A percentile compares a stretch with the other conserved stretches of the same genome.
These are phyloP conservation scores for Melanotaenia duboulayi DNA, from an alignment of 2,113 vertebrate species.

Conservation along the genomic window DNA sequence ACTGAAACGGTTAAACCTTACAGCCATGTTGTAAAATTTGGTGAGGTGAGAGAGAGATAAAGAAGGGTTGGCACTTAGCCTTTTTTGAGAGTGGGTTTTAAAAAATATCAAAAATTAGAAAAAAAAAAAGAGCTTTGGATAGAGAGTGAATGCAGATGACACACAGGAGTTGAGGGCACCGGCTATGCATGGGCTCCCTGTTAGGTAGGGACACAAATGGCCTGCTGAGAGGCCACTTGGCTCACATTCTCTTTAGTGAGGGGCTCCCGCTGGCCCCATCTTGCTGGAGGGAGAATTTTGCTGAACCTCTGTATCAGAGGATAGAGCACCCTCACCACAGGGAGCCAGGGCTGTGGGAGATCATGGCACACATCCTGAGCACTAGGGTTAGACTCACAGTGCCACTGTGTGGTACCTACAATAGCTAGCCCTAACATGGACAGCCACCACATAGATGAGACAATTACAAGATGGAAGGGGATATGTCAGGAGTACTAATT, in stretches of 20 bases:
- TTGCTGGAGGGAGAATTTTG: slow-evolving; percentile 70
- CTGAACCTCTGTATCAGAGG: slow-evolving; percentile 86
- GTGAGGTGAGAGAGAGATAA: slow-evolving; percentile 27
- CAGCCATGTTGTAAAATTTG: slow-evolving; percentile 32
- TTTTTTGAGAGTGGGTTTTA: slow-evolving; percentile 48
- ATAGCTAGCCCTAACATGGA: slow-evolving; percentile 76
- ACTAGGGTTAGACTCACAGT: slow-evolving; percentile 74
- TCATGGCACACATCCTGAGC: slow-evolving; percentile 70
- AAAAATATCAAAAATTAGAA: neutral
- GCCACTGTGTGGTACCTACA: slow-evolving; percentile 83
- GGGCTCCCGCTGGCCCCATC: slow-evolving; percentile 56
- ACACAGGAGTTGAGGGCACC: slow-evolving; percentile 63
- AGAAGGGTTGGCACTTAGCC: slow-evolving; percentile 33
- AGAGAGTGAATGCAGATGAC: slow-evolving; percentile 49
- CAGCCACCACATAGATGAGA: slow-evolving; percentile 59
- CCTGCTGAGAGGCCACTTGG: slow-evolving; percentile 68
- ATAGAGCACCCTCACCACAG: slow-evolving; percentile 73
- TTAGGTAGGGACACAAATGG: slow-evolving; percentile 72
- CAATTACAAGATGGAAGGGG: slow-evolving; percentile 50
- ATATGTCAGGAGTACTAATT: slow-evolving; percentile 46
- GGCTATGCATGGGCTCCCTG: slow-evolving; percentile 79
- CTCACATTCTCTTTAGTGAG: slow-evolving; percentile 70
- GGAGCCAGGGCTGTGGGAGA: slow-evolving; percentile 72
- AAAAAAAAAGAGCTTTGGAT: slow-evolving; percentile 43
- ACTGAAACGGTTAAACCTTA: slow-evolving; percentile 68